Evolutionary conservation across 2,888 invertebrate species (phyloP), one percentile per base, ranked within the genome.

Genomic region (Pycnomerus fuliginosus): DNA sequence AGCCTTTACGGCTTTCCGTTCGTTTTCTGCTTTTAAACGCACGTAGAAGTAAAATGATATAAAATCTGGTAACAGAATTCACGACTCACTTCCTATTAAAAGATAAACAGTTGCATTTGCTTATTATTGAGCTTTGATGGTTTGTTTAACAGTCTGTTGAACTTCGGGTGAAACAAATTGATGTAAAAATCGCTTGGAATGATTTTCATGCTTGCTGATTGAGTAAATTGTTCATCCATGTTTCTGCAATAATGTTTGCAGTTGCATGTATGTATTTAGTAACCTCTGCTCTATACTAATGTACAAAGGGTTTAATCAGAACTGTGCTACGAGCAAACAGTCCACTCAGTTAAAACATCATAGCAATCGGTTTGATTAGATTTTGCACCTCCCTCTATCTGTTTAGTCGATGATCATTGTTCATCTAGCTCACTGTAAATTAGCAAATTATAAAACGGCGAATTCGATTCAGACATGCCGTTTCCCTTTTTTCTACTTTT

Each of bases 301-400:
- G 64, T 58, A 66, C 65, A 66, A 66, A 66, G 66, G 64, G 62
- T 58, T 60, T 60, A 65, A 66, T 66, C 65, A 65, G 63, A 50
- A 56, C 52, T 50, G 48, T 57, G 56, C 59, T 59, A 56, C 51
- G 66, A 58, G 63, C 65, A 70, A 69, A 70, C 65, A 69, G 60
- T 60, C 60, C 62, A 61, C 60, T 62, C 67, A 69, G 70, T 70
- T 69, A 70, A 71, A 71, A 71, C 70, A 70, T 69, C 68, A 71
- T 69, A 69, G 69, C 68, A 70, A 69, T 70, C 68, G 68, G 65
- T 70, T 70, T 70, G 71, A 71, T 71, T 71, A 70, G 69, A 71
- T 71, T 71, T 70, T 64, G 62, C 54, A 61, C 60, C 62, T 60
- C 57, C 58, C 58, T 46, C 49, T 50, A 48, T 49, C 48, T 45